A percentile compares a stretch with the other conserved stretches of the same genome.
phyloP scores from a whole-genome alignment of 2,797 vertebrate species.

The Echeneis naucrates region DNA sequence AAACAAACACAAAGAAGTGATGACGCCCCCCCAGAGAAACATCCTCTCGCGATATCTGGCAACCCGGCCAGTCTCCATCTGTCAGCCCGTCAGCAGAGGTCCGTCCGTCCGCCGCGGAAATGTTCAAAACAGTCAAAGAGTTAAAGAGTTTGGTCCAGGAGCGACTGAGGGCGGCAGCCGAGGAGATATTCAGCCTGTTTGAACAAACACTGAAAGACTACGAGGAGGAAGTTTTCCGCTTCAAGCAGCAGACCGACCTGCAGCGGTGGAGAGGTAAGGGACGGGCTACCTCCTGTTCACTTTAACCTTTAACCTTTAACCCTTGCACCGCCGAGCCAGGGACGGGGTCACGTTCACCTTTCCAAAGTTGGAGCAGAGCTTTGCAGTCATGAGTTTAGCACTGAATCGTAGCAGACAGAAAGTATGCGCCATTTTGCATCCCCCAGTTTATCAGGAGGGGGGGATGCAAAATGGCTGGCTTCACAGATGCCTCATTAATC shows the following conservation, averaged over 20 bases:
- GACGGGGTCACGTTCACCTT: neutral
- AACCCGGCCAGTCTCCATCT: neutral
- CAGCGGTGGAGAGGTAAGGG: constrained; percentile 19
- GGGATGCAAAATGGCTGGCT: constrained; percentile 61
- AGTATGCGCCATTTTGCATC: constrained; percentile 59
- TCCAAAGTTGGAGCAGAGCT: rapidly evolving
- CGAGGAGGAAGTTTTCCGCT: constrained; percentile 23
- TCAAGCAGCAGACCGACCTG: constrained; percentile 10
- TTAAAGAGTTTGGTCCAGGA: constrained; percentile 38
- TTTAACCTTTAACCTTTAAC: neutral
- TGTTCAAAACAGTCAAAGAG: constrained; percentile 28
- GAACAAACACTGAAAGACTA: constrained; percentile 51
- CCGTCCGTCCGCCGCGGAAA: constrained; percentile 7
- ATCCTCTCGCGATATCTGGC: constrained; percentile 32
- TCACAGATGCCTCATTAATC: neutral
- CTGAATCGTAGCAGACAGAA: neutral
- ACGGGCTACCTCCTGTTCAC: neutral
- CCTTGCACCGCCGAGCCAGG: neutral
- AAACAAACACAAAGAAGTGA: too few species aligned
- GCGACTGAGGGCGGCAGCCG: constrained; percentile 40
- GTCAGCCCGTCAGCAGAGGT: neutral
- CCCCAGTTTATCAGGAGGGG: neutral
- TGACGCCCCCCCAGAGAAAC: too few species aligned
- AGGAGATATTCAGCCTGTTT: constrained; percentile 58
- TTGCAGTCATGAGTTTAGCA: too few species aligned